A percentile compares a stretch with the other conserved stretches of the same genome.
These are phyloP conservation scores for Argopecten irradians DNA, from an alignment of 1,140 invertebrate species.

Conservation along the genomic window DNA sequence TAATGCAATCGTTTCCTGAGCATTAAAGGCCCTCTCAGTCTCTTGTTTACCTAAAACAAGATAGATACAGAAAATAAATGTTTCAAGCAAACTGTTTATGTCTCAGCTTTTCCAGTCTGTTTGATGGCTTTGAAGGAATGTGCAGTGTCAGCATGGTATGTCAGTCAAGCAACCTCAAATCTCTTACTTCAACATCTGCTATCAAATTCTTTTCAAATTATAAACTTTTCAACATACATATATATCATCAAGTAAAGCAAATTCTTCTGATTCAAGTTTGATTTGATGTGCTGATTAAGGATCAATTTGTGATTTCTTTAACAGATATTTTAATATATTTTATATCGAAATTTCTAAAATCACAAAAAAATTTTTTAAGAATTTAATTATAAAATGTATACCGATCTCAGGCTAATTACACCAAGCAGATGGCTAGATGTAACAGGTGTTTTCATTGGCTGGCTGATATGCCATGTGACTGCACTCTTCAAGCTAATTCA, in stretches of 20 bases:
- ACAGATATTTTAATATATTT: neutral
- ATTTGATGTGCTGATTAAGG: neutral
- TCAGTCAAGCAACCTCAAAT: neutral
- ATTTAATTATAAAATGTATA: neutral
- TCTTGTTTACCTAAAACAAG: too few species aligned
- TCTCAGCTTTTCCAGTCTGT: neutral
- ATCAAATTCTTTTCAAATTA: neutral
- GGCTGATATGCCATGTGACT: conserved; percentile 11
- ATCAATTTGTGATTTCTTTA: neutral
- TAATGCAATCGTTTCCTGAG: too few species aligned
- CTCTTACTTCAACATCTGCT: conserved; percentile 6
- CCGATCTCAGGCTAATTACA: neutral
- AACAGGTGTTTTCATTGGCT: conserved; percentile 2
- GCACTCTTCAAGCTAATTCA: neutral
- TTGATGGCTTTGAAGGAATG: neutral
- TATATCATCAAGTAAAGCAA: too few species aligned
- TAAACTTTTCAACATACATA: neutral
- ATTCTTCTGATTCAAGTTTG: neutral
- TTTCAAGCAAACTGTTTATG: too few species aligned
- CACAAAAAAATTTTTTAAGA: neutral
- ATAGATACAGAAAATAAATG: too few species aligned
- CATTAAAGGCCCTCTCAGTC: neutral
- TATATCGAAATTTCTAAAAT: neutral
- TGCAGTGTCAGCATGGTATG: neutral
- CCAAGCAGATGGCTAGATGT: neutral